Conservation (phyloP, 2,113 vertebrate species). For the Pitta sordida region DNA sequence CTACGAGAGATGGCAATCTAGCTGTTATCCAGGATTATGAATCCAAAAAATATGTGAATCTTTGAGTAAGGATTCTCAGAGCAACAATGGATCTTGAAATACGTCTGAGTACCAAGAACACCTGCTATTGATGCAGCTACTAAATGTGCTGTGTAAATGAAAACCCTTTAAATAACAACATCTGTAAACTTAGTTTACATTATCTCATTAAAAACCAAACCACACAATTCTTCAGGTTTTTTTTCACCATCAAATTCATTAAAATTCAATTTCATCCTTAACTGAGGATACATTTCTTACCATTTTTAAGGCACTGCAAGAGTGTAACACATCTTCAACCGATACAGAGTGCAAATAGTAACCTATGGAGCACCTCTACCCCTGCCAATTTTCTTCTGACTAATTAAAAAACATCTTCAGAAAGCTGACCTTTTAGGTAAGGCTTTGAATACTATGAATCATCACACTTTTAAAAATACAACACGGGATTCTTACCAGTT, state of each 20-base stretch:
- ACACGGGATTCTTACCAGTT: neutral
- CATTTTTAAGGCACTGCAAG: neutral
- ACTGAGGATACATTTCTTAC: neutral
- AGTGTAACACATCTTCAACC: neutral
- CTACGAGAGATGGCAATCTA: neutral
- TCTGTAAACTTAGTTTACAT: neutral
- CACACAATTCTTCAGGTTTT: neutral
- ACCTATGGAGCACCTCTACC: neutral
- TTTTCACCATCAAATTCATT: neutral
- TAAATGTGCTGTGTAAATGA: neutral
- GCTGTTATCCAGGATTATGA: neutral
- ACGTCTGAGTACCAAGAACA: neutral
- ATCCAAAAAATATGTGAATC: neutral
- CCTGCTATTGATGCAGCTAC: neutral
- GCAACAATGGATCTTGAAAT: neutral
- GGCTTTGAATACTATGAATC: neutral
- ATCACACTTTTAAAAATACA: neutral
- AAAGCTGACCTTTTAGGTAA: neutral
- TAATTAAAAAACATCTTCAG: neutral
- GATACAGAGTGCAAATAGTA: neutral
- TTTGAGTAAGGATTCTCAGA: neutral
- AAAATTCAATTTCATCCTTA: neutral
- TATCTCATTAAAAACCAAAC: neutral
- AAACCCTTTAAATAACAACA: neutral
- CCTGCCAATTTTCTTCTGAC: neutral